phyloP scores from a whole-genome alignment of 2,113 vertebrate genomes.

The Tupaia chinensis region DNA sequence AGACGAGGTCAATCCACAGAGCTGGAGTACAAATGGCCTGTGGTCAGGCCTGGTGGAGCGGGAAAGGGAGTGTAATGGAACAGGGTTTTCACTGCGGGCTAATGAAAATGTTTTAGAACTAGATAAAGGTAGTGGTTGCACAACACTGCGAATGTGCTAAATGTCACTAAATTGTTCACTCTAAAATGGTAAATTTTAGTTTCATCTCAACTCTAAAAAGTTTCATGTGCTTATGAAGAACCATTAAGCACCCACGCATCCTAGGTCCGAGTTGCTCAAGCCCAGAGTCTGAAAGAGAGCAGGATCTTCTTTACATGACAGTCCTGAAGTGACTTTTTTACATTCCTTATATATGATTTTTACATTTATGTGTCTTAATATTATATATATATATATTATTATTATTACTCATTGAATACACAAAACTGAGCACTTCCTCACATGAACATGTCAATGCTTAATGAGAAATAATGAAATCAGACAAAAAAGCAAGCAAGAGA shows the following conservation, averaged over 20 bases:
- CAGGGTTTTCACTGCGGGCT: background rate
- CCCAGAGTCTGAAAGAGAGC: background rate
- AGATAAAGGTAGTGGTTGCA: background rate
- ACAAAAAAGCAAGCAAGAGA: background rate
- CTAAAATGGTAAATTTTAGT: background rate
- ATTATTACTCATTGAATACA: background rate
- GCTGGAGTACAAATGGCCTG: background rate
- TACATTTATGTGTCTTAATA: too few species aligned
- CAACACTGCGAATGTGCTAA: background rate
- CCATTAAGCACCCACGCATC: accelerated
- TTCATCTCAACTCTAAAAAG: background rate
- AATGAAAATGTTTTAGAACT: background rate
- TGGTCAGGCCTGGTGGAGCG: background rate
- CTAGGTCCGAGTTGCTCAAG: background rate
- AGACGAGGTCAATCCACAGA: background rate
- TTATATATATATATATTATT: too few species aligned
- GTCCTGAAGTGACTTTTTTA: background rate
- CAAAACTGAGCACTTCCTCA: background rate
- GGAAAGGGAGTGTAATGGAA: background rate
- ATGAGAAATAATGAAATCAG: background rate
- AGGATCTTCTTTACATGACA: background rate
- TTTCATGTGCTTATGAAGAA: background rate
- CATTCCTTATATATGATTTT: background rate
- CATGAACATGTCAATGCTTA: background rate
- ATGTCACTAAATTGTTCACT: background rate